Evolutionary conservation across 2,888 invertebrate genomes (phyloP).

Genomic region (Lycocerus yunnanus): DNA sequence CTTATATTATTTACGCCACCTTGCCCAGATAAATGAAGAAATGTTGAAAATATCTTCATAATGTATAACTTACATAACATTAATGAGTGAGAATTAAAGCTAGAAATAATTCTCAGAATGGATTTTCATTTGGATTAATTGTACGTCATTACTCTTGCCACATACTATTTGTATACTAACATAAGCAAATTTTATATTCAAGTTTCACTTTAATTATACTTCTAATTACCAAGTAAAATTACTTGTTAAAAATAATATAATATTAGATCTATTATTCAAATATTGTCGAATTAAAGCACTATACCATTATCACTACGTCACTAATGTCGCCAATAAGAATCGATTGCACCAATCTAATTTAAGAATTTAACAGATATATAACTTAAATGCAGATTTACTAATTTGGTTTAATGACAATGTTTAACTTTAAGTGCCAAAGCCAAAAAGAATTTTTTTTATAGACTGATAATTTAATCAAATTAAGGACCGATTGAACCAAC

Average conservation of each 20-base stretch:
- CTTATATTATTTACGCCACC: constrained; percentile 9
- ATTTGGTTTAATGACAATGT: too few relatives aligned
- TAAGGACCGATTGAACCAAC: too few relatives aligned
- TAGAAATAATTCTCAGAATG: constrained; percentile 12
- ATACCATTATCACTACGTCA: too few relatives aligned
- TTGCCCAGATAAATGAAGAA: constrained; percentile 7
- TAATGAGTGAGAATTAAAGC: constrained; percentile 18
- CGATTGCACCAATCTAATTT: too few relatives aligned
- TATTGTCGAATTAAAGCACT: neutral
- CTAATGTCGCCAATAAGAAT: too few relatives aligned
- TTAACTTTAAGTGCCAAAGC: too few relatives aligned
- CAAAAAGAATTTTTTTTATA: too few relatives aligned
- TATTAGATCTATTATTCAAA: neutral
- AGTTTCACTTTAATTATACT: constrained; percentile 3
- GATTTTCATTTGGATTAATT: constrained; percentile 6
- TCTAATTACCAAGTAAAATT: neutral
- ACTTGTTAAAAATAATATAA: neutral
- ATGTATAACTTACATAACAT: neutral
- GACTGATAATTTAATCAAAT: too few relatives aligned
- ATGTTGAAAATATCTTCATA: constrained; percentile 9
- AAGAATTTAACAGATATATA: too few relatives aligned
- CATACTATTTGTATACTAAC: neutral
- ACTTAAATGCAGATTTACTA: too few relatives aligned
- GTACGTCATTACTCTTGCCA: constrained; percentile 1
- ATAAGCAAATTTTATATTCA: neutral